Percentiles rank a stretch among this genome's conserved stretches.
These are phyloP conservation scores for Onthophagus sagittarius DNA, from an alignment of 2,888 invertebrate genomes.

Conservation along the genomic window DNA sequence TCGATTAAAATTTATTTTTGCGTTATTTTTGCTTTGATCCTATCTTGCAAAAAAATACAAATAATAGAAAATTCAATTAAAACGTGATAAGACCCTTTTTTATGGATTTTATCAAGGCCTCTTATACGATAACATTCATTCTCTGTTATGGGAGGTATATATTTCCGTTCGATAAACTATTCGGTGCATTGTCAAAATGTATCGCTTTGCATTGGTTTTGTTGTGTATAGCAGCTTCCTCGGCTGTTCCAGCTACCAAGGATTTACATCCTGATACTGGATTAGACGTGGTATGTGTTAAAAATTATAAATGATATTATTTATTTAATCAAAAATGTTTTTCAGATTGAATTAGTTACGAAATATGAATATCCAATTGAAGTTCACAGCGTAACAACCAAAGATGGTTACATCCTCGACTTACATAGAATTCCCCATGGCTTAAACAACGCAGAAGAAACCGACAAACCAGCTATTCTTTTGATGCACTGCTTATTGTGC, in stretches of 20 bases:
- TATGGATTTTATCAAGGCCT: background rate
- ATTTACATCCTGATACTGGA: constrained; percentile 5
- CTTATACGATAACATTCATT: background rate
- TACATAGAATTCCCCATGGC: constrained; percentile 68
- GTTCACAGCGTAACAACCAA: constrained; percentile 59
- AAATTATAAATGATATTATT: background rate
- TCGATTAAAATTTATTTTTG: background rate
- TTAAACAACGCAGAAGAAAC: constrained; percentile 43
- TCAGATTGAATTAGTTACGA: constrained; percentile 17
- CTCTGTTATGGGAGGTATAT: background rate
- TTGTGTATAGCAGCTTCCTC: background rate
- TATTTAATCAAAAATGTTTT: background rate
- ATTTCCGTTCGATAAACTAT: background rate
- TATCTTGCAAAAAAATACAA: background rate
- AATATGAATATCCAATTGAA: constrained; percentile 60
- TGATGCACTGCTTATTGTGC: constrained; percentile 69
- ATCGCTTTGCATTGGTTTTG: background rate
- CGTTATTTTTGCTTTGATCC: background rate
- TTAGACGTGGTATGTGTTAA: background rate
- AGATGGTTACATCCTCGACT: constrained; percentile 74
- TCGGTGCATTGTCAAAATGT: background rate
- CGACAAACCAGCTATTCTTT: constrained; percentile 52
- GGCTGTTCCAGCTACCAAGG: background rate
- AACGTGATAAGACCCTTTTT: background rate
- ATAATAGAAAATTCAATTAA: background rate